phyloP scores from a whole-genome alignment of 2,797 vertebrate genomes.

The Fistularia commersonii region DNA sequence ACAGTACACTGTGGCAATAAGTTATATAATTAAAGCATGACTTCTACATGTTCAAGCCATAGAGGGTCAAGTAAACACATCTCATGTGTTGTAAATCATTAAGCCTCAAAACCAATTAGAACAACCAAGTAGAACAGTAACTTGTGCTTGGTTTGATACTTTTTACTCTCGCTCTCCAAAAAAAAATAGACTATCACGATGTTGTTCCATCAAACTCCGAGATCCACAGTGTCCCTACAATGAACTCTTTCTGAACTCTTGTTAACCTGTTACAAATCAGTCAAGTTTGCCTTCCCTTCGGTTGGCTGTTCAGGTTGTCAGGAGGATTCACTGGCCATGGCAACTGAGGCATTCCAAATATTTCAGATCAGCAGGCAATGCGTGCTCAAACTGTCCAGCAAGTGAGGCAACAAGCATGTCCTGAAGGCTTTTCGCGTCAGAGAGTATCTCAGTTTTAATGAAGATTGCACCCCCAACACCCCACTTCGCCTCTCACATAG shows the following conservation, averaged over 20 bases:
- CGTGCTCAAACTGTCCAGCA: constrained; percentile 38
- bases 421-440: constrained; percentile 43
- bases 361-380: constrained; percentile 42
- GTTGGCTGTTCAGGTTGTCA: constrained; percentile 5
- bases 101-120: too few species aligned
- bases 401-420: constrained; percentile 33
- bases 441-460: constrained; percentile 42
- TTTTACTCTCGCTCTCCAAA: too few species aligned
- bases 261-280: constrained; percentile 1
- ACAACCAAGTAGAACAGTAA: too few species aligned
- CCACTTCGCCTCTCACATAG: constrained; percentile 31
- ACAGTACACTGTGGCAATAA: too few species aligned
- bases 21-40: too few species aligned
- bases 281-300: constrained; percentile 3
- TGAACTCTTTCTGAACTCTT: background rate
- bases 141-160: too few species aligned
- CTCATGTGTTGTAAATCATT: too few species aligned
- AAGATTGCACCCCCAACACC: constrained; percentile 35
- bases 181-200: too few species aligned
- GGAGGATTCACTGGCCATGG: constrained; percentile 10
- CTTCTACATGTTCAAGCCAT: too few species aligned
- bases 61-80: too few species aligned
- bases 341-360: constrained; percentile 34
- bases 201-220: too few species aligned
- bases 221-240: background rate